A percentile compares a stretch with the other conserved stretches of the same genome.
Evolutionary conservation across 1,140 invertebrate genomes (phyloP).

Genomic region (Ptiloglossa arizonensis): DNA sequence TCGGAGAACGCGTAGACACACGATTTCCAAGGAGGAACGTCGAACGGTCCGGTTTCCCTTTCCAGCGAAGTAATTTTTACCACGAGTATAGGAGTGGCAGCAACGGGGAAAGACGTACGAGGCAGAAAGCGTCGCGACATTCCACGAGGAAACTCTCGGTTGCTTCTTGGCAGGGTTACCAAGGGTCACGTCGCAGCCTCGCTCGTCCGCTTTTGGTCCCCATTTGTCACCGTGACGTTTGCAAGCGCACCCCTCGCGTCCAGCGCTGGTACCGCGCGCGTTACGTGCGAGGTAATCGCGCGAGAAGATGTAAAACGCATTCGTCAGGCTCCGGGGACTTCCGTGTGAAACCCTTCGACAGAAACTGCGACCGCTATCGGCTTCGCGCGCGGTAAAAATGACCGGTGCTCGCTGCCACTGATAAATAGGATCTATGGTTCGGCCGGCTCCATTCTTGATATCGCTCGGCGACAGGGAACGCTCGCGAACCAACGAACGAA

Average conservation of each 20-base stretch:
- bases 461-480: no score
- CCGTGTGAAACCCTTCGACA: constrained; percentile 60
- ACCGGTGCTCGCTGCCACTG: constrained; percentile 16
- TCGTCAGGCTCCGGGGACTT: constrained; percentile 67
- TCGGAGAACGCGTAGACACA: no score
- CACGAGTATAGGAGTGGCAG: not conserved
- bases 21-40: no score
- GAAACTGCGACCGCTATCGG: constrained; percentile 41
- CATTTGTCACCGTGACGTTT: constrained; percentile 73
- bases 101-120: constrained; percentile 6
- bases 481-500: no score
- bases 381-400: constrained; percentile 33
- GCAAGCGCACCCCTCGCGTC: constrained; percentile 65
- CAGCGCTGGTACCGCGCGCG: constrained; percentile 59
- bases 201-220: constrained; percentile 61
- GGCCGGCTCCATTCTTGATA: no score
- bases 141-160: constrained; percentile 46
- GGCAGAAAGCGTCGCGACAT: constrained; percentile 37
- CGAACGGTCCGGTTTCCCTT: not conserved
- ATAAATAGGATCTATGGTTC: constrained; percentile 44
- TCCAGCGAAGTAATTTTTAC: constrained; percentile 50
- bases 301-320: constrained; percentile 75
- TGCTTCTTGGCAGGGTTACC: constrained; percentile 51
- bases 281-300: constrained; percentile 59
- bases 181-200: constrained; percentile 58